Base-by-base conservation (phyloP, 2,888 invertebrate species). In the Conus canariensis region DNA sequence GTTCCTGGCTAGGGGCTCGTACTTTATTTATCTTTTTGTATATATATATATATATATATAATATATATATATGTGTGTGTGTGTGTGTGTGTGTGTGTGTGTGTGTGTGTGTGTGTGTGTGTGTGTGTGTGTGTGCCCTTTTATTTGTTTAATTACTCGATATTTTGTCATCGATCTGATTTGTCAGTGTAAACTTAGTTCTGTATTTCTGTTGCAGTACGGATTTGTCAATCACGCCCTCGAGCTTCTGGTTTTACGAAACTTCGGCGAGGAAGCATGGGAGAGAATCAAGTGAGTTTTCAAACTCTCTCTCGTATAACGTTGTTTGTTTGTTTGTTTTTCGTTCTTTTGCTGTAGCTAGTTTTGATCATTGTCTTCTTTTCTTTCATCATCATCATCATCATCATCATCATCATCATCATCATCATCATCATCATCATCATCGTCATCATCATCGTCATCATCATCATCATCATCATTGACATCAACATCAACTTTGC, bases 211-310 rank as follows among this genome's bases (percentile, higher is more conserved):
- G 56, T 94, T 94, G 89, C 94, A 99, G 99, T 99, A 99, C 97
- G 99, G 99, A 89, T 99, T 99, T 96, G 99, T 99, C 92, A 99
- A 99, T 97, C 98, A 99, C 96, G 99, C 99, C 82, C 97, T 99
- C 95, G 99, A 99, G 97, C 97, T 99, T 91, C 97, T 99, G 93
- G 99, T 99, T 89, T 97, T 98, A 93, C 98, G 98, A 96, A 98
- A 98, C 92, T 99, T 98, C 96, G 98, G 98, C 64, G 98, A 98
- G 96, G 98, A 98, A 96, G 98, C 98, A 96, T 99, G 99, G 99
- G 98, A 99, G 96, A 97, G 97, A 94, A 99, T 99, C 96, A 99
- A 99, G 99, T 99, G 97, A 97, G 98, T 97, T 25, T 30, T 25
- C 12, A 8, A 45, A 14, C 45, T 80, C 5, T 80, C 30, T 45